phyloP scores from a whole-genome alignment of 1,140 invertebrate species.

The Nylanderia fulva region DNA sequence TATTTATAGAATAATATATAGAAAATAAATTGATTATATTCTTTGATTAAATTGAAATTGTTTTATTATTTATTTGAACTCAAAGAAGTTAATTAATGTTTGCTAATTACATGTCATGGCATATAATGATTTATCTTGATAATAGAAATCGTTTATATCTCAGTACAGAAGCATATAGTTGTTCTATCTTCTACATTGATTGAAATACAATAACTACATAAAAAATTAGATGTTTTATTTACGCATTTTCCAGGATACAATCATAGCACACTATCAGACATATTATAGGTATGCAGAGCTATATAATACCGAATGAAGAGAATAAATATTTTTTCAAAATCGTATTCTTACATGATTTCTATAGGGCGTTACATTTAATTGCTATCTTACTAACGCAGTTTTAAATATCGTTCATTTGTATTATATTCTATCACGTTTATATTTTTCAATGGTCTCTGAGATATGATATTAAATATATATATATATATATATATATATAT shows the following conservation, averaged over 20 bases:
- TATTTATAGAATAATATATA: background rate
- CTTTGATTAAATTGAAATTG: constrained; percentile 12
- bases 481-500: no score
- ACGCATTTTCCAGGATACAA: constrained; percentile 33
- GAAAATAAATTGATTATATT: background rate
- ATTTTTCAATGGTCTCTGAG: constrained; percentile 22
- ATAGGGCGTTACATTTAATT: background rate
- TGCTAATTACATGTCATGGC: background rate
- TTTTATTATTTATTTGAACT: background rate
- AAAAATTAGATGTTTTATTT: constrained; percentile 54
- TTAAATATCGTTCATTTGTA: constrained; percentile 22
- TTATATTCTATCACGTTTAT: constrained; percentile 36
- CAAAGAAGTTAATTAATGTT: background rate
- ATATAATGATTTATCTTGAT: background rate
- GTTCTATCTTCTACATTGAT: background rate
- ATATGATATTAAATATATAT: constrained; percentile 51
- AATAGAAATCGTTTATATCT: constrained; percentile 16
- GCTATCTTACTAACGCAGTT: constrained; percentile 37
- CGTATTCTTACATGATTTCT: constrained; percentile 4
- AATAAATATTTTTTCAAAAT: constrained; percentile 14
- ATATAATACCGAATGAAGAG: constrained; percentile 8
- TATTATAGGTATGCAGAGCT: constrained; percentile 28
- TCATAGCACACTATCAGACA: constrained; percentile 26
- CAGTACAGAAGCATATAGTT: background rate
- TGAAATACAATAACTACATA: constrained; percentile 7